Conservation (phyloP, 1,140 invertebrate species). For the Drosophila oshimai region DNA sequence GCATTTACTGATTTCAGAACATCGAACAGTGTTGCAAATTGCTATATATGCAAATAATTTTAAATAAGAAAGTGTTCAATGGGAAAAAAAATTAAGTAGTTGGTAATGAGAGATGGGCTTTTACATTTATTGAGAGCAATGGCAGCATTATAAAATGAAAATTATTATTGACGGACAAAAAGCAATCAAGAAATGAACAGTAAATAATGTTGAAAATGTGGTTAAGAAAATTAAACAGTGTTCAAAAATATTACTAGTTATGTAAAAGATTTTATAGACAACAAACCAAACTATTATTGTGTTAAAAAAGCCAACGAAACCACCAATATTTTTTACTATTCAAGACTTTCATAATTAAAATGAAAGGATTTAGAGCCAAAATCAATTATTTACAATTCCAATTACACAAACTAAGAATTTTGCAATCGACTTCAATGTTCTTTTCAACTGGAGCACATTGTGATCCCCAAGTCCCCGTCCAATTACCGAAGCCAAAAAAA, state of each 20-base stretch:
- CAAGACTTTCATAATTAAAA: no score
- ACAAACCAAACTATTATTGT: no score
- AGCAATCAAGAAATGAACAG: background rate
- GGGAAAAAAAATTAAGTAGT: background rate
- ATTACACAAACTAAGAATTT: background rate
- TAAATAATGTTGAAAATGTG: background rate
- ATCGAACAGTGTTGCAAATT: constrained; percentile 22
- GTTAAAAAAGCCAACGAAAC: no score
- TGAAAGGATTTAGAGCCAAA: no score
- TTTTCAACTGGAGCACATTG: constrained; percentile 2
- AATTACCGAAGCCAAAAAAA: constrained; percentile 24
- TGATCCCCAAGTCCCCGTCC: constrained; percentile 33
- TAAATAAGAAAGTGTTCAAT: background rate
- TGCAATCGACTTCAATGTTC: background rate
- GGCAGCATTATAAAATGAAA: background rate
- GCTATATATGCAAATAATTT: background rate
- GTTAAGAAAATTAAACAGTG: background rate
- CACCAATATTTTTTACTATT: no score
- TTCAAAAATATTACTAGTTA: no score
- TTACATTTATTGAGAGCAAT: background rate
- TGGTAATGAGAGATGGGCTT: background rate
- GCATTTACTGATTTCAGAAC: constrained; percentile 29
- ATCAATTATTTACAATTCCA: background rate
- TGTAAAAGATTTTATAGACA: no score
- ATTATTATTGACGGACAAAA: background rate